Evolutionary conservation across 2,888 invertebrate species (phyloP), one percentile per base, ranked within the genome.

Genomic region (Malthinus flaveolus): DNA sequence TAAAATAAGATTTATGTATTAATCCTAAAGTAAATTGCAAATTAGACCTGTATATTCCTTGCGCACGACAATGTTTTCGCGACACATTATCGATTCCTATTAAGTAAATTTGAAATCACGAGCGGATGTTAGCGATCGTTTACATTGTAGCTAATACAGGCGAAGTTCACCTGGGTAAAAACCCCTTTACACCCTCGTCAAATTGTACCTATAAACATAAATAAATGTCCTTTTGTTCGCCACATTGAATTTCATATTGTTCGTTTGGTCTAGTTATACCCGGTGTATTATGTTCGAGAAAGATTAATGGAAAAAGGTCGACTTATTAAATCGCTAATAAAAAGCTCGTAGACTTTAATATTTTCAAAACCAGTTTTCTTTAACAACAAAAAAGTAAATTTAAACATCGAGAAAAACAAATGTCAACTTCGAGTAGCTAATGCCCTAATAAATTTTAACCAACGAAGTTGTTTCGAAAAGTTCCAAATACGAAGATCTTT

Each of bases 21-120:
- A 51, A 51, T 51, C 44, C 23, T 23, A 23, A 23, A 23, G 23
- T 51, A 35, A 34, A 33, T 35, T 32, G 51, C 39, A 51, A 51
- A 51, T 51, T 51, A 42, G 42, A 42, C 15, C 39, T 33, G 42
- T 42, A 39, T 42, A 51, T 42, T 44, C 44, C 32, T 39, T 35
- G 42, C 42, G 44, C 44, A 44, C 51, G 34, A 44, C 42, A 32
- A 37, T 23, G 23, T 23, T 23, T 23, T 23, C 44, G 34, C 51
- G 42, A 42, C 51, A 44, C 51, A 51, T 51, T 51, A 51, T 51
- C 44, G 51, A 51, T 44, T 37, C 51, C 44, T 37, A 51, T 51
- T 13, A 51, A 51, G 44, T 35, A 51, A 51, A 51, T 51, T 51
- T 51, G 51, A 51, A 51, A 44, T 51, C 44, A 34, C 51, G 33